Evolutionary conservation across 2,888 invertebrate genomes (phyloP).

Genomic region (Dorcus parallelipipedus): DNA sequence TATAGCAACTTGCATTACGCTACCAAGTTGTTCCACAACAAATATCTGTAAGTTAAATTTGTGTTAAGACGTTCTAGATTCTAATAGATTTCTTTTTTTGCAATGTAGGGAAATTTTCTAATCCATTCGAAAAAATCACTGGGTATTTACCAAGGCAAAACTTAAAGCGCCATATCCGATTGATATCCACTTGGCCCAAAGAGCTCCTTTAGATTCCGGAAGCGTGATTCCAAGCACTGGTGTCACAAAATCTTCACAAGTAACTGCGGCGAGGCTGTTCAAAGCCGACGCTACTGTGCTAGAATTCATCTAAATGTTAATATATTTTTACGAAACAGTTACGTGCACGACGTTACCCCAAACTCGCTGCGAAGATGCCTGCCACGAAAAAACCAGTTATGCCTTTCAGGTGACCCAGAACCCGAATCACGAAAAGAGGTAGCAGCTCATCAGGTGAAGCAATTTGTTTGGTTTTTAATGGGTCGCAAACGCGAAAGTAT

Average conservation of each 20-base stretch:
- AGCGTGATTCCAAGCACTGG: constrained; percentile 69
- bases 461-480: constrained; percentile 67
- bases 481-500: constrained; percentile 82
- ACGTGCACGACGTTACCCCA: constrained; percentile 64
- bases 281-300: constrained; percentile 95
- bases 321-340: constrained; percentile 5
- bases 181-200: constrained; percentile 67
- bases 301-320: constrained; percentile 34
- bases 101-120: too few relatives aligned
- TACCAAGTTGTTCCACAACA: constrained; percentile 81
- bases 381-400: constrained; percentile 92
- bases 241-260: constrained; percentile 81
- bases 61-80: background rate
- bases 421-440: constrained; percentile 85
- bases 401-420: constrained; percentile 71
- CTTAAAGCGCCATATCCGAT: constrained; percentile 64
- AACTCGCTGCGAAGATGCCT: constrained; percentile 92
- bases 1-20: constrained; percentile 83
- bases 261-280: constrained; percentile 88
- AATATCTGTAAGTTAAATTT: constrained; percentile 57
- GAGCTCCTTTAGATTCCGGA: constrained; percentile 72
- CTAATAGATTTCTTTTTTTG: background rate
- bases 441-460: constrained; percentile 76
- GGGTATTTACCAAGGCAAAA: constrained; percentile 55
- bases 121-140: too few relatives aligned